These are phyloP conservation scores for Allophyes oxyacanthae DNA, from an alignment of 2,888 invertebrate species.

Conservation along the genomic window DNA sequence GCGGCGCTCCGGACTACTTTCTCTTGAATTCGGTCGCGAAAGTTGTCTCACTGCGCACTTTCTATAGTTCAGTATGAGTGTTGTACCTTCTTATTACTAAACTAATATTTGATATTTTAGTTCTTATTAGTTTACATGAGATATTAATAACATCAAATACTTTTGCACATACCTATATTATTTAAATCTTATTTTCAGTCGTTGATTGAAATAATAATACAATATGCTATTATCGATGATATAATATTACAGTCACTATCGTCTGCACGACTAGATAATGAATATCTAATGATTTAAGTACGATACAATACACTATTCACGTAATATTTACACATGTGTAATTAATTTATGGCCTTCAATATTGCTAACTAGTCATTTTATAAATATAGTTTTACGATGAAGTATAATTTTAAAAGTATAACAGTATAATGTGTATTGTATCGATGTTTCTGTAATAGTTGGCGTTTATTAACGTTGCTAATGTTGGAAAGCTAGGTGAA, in stretches of 20 bases:
- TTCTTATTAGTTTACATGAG: slow-evolving; percentile 14
- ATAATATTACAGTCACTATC: slow-evolving; percentile 31
- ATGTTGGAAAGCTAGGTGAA: slow-evolving; percentile 77
- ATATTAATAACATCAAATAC: slow-evolving; percentile 4
- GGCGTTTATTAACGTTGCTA: slow-evolving; percentile 33
- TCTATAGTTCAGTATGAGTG: slow-evolving; percentile 82
- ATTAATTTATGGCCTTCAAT: slow-evolving; percentile 47
- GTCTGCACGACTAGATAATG: slow-evolving; percentile 15
- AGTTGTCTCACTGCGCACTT: slow-evolving; percentile 86
- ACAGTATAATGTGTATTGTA: slow-evolving; percentile 35
- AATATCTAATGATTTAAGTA: slow-evolving; percentile 34
- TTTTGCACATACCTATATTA: neutral
- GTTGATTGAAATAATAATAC: slow-evolving; percentile 22
- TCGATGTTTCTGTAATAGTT: slow-evolving; percentile 32
- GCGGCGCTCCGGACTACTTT: slow-evolving; percentile 85
- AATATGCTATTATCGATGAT: slow-evolving; percentile 42
- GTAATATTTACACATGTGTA: slow-evolving; percentile 41
- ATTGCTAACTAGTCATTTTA: slow-evolving; percentile 34
- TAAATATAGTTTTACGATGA: slow-evolving; percentile 28
- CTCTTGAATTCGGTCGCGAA: slow-evolving; percentile 89
- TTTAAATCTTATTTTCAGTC: slow-evolving; percentile 6
- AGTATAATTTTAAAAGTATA: too few relatives aligned
- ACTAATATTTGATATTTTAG: slow-evolving; percentile 39
- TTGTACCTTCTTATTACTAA: slow-evolving; percentile 61
- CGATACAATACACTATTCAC: slow-evolving; percentile 20